These are phyloP conservation scores for Tenthredo scrophulariae DNA, from an alignment of 2,888 invertebrate genomes.

Conservation along the genomic window DNA sequence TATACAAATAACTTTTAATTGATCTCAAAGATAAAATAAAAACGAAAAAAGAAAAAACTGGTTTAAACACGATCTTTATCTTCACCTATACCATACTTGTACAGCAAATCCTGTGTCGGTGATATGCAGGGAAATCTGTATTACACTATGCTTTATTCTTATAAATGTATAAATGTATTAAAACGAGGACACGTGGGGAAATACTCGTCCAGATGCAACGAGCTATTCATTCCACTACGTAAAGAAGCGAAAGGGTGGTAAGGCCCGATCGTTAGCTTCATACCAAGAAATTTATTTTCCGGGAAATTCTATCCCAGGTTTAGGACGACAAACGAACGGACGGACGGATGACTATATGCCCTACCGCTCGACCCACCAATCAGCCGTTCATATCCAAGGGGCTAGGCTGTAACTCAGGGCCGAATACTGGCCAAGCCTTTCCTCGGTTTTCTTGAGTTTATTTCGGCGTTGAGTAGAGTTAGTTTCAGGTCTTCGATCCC, in stretches of 20 bases:
- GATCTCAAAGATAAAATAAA: not conserved
- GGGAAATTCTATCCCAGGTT: conserved; percentile 30
- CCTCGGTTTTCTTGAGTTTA: not conserved
- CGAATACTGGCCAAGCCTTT: conserved; percentile 5
- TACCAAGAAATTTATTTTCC: conserved; percentile 35
- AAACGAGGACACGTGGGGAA: not conserved
- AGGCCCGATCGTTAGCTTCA: conserved; percentile 9
- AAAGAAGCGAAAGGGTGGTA: not conserved
- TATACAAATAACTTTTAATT: conserved; percentile 7
- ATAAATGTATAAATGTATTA: not conserved
- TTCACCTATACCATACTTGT: not conserved
- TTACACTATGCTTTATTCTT: not conserved
- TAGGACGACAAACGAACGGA: not conserved
- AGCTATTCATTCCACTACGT: not conserved
- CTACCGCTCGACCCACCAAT: not conserved
- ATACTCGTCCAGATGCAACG: not conserved
- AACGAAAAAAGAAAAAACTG: not conserved
- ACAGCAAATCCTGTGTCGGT: not conserved
- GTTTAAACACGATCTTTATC: not conserved
- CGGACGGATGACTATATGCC: conserved; percentile 7
- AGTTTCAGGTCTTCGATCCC: not conserved
- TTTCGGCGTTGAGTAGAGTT: not conserved
- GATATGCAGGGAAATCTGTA: not conserved
- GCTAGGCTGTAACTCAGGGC: not conserved
- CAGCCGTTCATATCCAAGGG: not conserved